Base-by-base conservation (phyloP, 2,113 vertebrate species). In the Peromyscus maniculatus region DNA sequence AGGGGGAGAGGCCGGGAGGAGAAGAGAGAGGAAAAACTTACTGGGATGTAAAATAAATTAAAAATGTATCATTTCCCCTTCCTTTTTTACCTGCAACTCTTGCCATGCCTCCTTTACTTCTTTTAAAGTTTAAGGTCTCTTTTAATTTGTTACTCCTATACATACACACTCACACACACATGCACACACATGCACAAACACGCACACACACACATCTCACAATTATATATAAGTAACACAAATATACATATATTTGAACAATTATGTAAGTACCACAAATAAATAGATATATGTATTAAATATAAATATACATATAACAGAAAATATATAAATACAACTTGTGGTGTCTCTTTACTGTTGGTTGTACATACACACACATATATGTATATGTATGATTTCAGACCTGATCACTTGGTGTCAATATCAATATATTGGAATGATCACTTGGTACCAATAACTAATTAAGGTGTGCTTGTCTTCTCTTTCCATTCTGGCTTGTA, bases 401-500 rank as follows among this genome's bases (percentile, higher is more conserved):
- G 72, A 74, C n/a, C 72, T 39, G n/a, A 59, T 17, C 33, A 36
- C 69, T 71, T 71, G 69, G 33, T 71, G 36, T 15, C 15, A 36
- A n/a, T 36, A 71, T 15, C 69, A 71, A n/a, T 71, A 36, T 36
- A 36, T 5, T 36, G 15, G 33, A 71, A 71, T 16, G 69, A 36
- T 1, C 21, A 74, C n/a, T 74, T 43, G 72, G 71, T 39, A 71
- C 36, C 19, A 21, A 9, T 74, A 74, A 74, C 39, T 9, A 75
- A n/a, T 10, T 75, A 75, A 24, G 72, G 3, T 75, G 19, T 39
- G 16, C 36, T n/a, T n/a, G 97, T 49, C 95, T 97, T 97, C 82
- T 59, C 64, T 96, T 97, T 97, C 83, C 57, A 71, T 75, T 95
- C n/a, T 95, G 89, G 92, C 77, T 71, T 94, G 84, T 87, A 87